Base-by-base conservation (phyloP, 1,140 invertebrate genomes). In the Thereuonema tuberculata region DNA sequence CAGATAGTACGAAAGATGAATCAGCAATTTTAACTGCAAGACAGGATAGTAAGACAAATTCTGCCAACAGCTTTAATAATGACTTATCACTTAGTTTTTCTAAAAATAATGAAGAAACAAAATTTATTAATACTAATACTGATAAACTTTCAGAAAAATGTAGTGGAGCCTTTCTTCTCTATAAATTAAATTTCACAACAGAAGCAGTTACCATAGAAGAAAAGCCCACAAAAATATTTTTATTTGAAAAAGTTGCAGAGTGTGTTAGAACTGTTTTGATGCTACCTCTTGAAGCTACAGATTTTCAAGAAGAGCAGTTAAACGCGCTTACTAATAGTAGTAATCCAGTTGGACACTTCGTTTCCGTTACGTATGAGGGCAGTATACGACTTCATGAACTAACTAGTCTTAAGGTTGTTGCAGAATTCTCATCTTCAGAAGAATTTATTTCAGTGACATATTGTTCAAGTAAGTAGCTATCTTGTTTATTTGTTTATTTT, bases 161-260 rank as follows among this genome's bases (percentile, higher is more conserved):
- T 46, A 15, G 25, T 48, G 74, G 72, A 29, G 70, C 67, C 37
- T 64, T 76, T n/a, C 55, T 77, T 17, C 56, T 76, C 2, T 76
- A 75, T 61, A 68, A 66, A 29, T 65, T 74, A 17, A 67, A 64
- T 26, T 64, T 61, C 50, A 66, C 63, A 21, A 61, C 63, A 37
- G 65, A 67, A 17, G 60, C 60, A 56, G 67, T 72, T 17, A 47
- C 56, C 15, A 29, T 77, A 15, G 68, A 72, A 2, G 70, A 71
- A 48, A 66, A 65, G 29, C 71, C 72, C 17, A 58, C 70, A 1
- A 53, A 58, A 50, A 50, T 62, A 12, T 60, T 59, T 20, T 60
- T 59, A 55, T 53, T 66, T 65, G 15, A 49, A 23, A 27, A 62
- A 55, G 58, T 65, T 9, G 37, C 62, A 46, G 56, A 58, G 29